Evolutionary conservation across 2,113 vertebrate species (phyloP).

Genomic region (Mesocricetus auratus): DNA sequence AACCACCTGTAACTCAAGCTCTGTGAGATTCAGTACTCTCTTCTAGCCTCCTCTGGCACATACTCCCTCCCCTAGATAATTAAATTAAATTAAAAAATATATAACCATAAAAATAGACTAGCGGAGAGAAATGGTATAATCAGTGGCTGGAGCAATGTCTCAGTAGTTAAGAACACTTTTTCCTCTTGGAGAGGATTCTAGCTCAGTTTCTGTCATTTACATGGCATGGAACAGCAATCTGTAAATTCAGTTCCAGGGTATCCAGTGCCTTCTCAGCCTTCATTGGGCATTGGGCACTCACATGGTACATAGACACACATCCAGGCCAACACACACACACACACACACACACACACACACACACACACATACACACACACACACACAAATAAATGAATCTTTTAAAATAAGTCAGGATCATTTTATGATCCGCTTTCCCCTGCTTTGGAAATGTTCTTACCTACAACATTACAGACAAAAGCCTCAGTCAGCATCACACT

Average conservation of each 20-base stretch:
- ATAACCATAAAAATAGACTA: background rate
- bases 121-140: background rate
- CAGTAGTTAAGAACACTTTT: background rate
- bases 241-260: background rate
- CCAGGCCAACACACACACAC: background rate
- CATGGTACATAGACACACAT: background rate
- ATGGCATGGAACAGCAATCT: background rate
- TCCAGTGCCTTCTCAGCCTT: background rate
- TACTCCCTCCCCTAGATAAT: background rate
- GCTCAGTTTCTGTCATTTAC: background rate
- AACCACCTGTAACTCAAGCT: background rate
- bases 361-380: background rate
- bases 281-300: background rate
- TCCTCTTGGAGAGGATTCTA: background rate
- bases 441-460: slow-evolving; percentile 11
- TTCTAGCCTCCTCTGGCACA: background rate
- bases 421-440: slow-evolving; percentile 36
- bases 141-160: background rate
- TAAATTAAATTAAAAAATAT: background rate
- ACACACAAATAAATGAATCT: background rate
- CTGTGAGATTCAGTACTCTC: background rate
- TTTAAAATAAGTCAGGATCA: background rate
- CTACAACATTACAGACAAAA: background rate
- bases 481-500: background rate
- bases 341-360: background rate